A percentile compares a stretch with the other conserved stretches of the same genome.
Evolutionary conservation across 2,888 invertebrate species (phyloP).

Genomic region (Syrista parreyssii): DNA sequence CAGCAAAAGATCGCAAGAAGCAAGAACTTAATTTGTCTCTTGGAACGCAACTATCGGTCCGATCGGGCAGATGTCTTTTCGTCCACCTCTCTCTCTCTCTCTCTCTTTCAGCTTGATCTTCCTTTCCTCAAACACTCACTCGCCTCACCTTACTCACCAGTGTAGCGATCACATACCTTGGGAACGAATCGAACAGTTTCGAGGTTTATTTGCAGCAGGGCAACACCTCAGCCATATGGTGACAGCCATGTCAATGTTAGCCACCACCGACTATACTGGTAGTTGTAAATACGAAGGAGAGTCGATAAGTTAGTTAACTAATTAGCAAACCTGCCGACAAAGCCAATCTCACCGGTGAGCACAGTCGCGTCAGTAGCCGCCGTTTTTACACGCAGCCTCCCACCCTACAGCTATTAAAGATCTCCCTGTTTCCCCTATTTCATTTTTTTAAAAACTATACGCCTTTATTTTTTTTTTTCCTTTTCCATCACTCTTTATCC

Average conservation of each 20-base stretch:
- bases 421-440: constrained; percentile 19
- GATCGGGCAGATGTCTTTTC: constrained; percentile 52
- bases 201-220: constrained; percentile 23
- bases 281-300: constrained; percentile 51
- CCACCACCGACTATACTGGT: constrained; percentile 21
- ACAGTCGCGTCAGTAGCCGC: constrained; percentile 52
- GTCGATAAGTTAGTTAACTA: constrained; percentile 66
- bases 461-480: constrained; percentile 45
- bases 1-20: constrained; percentile 31
- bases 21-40: constrained; percentile 62
- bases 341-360: constrained; percentile 53
- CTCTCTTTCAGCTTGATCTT: constrained; percentile 7
- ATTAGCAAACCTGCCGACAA: constrained; percentile 65
- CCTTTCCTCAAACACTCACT: constrained; percentile 13
- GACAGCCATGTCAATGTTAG: constrained; percentile 48
- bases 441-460: constrained; percentile 40
- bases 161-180: constrained; percentile 7
- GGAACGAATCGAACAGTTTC: constrained; percentile 41
- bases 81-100: constrained; percentile 19
- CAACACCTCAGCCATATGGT: constrained; percentile 51
- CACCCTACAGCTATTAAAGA: constrained; percentile 21
- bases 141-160: constrained; percentile 17
- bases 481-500: constrained; percentile 29
- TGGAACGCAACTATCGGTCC: constrained; percentile 56
- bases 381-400: constrained; percentile 46